Evolutionary conservation across 1,140 invertebrate genomes (phyloP).

Genomic region (Geopemphigus sp.): DNA sequence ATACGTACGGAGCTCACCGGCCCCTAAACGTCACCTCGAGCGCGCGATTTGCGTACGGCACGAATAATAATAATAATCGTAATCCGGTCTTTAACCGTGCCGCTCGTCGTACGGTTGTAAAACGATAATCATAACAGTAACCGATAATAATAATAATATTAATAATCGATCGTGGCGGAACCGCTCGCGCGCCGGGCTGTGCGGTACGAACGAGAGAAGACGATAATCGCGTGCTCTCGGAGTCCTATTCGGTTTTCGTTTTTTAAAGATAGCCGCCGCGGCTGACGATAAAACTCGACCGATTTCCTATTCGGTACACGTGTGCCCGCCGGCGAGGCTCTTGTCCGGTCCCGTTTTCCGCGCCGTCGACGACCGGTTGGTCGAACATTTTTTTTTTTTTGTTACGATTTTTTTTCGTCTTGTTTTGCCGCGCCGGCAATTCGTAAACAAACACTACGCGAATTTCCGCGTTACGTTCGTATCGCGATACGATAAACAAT

Average conservation of each 20-base stretch:
- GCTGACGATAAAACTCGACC: conserved; percentile 5
- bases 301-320: conserved; percentile 1
- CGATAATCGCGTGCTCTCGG: not conserved
- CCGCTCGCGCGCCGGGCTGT: too few species aligned
- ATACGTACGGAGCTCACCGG: not conserved
- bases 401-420: too few species aligned
- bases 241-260: too few species aligned
- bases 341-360: conserved; percentile 8
- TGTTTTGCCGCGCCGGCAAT: too few species aligned
- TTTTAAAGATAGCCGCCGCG: not conserved
- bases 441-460: too few species aligned
- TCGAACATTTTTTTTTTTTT: not conserved
- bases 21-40: conserved; percentile 15
- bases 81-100: not conserved
- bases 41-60: conserved; percentile 10
- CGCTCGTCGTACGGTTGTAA: not conserved
- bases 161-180: conserved; percentile 12
- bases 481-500: too few species aligned
- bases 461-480: too few species aligned
- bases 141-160: not conserved
- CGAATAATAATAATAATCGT: conserved; percentile 23
- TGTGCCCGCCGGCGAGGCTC: not conserved
- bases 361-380: not conserved
- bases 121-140: conserved; percentile 6
- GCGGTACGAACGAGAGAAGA: conserved; percentile 9